A percentile compares a stretch with the other conserved stretches of the same genome.
phyloP scores from a whole-genome alignment of 2,888 invertebrate genomes.

The Sussaba pulchella region DNA sequence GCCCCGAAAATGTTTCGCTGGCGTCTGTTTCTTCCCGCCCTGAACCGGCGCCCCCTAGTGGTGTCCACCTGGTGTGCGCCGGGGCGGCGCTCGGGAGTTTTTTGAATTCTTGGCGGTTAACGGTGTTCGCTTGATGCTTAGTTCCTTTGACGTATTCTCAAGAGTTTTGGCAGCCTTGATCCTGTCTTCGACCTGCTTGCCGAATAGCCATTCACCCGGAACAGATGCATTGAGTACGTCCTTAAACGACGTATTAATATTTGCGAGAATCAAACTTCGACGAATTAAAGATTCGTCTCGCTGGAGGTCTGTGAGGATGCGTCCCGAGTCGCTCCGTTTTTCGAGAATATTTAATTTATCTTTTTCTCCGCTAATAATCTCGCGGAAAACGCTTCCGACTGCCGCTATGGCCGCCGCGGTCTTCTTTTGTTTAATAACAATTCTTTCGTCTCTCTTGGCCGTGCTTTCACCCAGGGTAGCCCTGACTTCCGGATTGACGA shows the following conservation, averaged over 20 bases:
- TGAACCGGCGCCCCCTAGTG: no score
- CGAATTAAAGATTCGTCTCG: conserved; percentile 55
- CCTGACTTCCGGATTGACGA: no score
- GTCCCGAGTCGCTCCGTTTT: conserved; percentile 38
- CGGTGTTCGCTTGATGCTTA: no score
- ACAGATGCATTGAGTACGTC: conserved; percentile 41
- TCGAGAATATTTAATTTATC: conserved; percentile 4
- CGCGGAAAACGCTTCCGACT: conserved; percentile 7
- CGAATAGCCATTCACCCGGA: conserved; percentile 44
- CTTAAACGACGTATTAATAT: conserved; percentile 36
- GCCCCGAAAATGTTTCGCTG: no score
- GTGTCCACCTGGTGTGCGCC: no score
- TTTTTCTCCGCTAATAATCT: conserved; percentile 27
- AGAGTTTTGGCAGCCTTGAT: conserved; percentile 43
- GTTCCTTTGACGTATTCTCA: conserved; percentile 43
- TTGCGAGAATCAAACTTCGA: conserved; percentile 44
- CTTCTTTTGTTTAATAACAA: conserved; percentile 16
- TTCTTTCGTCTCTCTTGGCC: conserved; percentile 37
- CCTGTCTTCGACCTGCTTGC: conserved; percentile 30
- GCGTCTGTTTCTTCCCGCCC: no score
- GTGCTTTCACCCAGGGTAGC: conserved; percentile 30
- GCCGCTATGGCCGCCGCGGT: conserved; percentile 38
- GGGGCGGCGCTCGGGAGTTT: no score
- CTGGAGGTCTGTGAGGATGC: conserved; percentile 47
- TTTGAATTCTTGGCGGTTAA: no score